Percentiles rank a stretch among this genome's conserved stretches.
Conservation (phyloP, 2,113 vertebrate genomes). For the Prinia subflava region DNA sequence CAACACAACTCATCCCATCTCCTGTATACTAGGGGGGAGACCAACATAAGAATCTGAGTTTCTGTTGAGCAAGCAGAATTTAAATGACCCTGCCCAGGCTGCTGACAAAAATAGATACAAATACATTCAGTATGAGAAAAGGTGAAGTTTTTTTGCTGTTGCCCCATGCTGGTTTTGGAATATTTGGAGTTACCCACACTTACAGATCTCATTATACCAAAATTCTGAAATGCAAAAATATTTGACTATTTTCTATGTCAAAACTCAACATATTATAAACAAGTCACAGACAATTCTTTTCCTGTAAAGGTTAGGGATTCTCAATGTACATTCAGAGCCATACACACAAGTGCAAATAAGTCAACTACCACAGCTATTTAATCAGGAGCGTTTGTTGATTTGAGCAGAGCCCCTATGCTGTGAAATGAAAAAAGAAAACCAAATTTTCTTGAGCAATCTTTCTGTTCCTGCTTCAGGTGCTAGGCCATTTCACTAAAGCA, state of each 20-base stretch:
- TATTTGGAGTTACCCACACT: not conserved
- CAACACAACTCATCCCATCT: slow-evolving; percentile 55
- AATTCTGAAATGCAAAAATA: slow-evolving; percentile 75
- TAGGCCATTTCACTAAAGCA: slow-evolving; percentile 99
- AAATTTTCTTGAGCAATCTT: slow-evolving; percentile 99
- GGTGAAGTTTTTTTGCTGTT: not conserved
- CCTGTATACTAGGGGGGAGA: not conserved
- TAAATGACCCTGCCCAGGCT: slow-evolving; percentile 42
- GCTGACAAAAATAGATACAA: slow-evolving; percentile 59
- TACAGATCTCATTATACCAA: slow-evolving; percentile 57
- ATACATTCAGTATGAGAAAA: not conserved
- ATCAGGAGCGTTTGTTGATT: slow-evolving; percentile 86
- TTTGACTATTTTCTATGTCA: slow-evolving; percentile 66
- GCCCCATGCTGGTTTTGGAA: not conserved
- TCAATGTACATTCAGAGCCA: slow-evolving; percentile 77
- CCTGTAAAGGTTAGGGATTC: slow-evolving; percentile 67
- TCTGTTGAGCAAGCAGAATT: slow-evolving; percentile 70
- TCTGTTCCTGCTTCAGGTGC: slow-evolving; percentile 99
- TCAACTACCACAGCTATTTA: slow-evolving; percentile 82
- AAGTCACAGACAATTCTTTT: slow-evolving; percentile 68
- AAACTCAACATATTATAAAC: slow-evolving; percentile 47
- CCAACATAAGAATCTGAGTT: slow-evolving; percentile 21
- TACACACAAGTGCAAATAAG: slow-evolving; percentile 74
- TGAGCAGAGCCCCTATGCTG: slow-evolving; percentile 84
- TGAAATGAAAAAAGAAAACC: slow-evolving; percentile 94